phyloP scores from a whole-genome alignment of 2,888 invertebrate genomes.

The Xestoiulus laeticollis region DNA sequence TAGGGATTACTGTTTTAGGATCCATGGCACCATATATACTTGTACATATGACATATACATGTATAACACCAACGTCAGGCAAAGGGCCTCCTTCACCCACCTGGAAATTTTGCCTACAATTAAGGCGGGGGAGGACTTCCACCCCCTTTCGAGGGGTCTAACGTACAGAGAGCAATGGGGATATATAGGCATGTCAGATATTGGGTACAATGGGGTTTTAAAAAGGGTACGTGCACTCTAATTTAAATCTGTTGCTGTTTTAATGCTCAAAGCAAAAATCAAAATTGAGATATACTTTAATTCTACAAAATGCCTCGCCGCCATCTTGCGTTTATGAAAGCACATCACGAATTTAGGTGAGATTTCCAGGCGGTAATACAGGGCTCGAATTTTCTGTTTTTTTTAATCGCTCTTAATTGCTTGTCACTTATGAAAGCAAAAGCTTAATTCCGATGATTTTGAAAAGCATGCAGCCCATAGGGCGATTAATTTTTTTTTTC shows the following conservation, averaged over 20 bases:
- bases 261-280: not conserved
- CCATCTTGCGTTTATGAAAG: not conserved
- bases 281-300: slow-evolving; percentile 8
- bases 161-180: too few species aligned
- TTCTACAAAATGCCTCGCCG: not conserved
- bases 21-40: too few species aligned
- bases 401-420: slow-evolving; percentile 46
- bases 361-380: not conserved
- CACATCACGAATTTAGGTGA: not conserved
- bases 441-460: slow-evolving; percentile 35
- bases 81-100: too few species aligned
- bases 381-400: not conserved
- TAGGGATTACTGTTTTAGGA: too few species aligned
- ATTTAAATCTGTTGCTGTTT: not conserved
- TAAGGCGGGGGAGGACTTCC: too few species aligned
- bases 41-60: too few species aligned
- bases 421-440: slow-evolving; percentile 43
- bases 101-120: too few species aligned
- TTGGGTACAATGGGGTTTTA: too few species aligned
- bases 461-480: slow-evolving; percentile 29
- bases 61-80: too few species aligned
- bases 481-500: slow-evolving; percentile 3
- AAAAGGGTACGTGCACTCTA: too few species aligned
- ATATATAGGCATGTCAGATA: too few species aligned
- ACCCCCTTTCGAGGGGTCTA: too few species aligned